Evolutionary conservation across 2,113 vertebrate genomes (phyloP).

Genomic region (Hipposideros armiger): DNA sequence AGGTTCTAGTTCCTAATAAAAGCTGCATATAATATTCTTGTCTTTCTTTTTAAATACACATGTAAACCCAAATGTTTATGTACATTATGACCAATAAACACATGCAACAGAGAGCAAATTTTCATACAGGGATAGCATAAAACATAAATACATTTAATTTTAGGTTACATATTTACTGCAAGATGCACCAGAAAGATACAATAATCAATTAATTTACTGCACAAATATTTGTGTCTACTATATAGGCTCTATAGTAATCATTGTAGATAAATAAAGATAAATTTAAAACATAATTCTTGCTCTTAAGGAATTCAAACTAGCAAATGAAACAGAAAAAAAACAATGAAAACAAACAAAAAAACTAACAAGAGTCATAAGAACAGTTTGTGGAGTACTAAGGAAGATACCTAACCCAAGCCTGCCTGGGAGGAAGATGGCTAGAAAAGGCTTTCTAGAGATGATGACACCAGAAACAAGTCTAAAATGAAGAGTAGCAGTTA

Average conservation of each 20-base stretch:
- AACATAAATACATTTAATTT: slow-evolving; percentile 48
- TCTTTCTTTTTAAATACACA: slow-evolving; percentile 72
- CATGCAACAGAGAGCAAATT: not conserved
- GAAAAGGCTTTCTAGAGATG: slow-evolving; percentile 31
- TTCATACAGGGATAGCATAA: not conserved
- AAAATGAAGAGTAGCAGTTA: not conserved
- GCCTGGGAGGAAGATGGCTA: not conserved
- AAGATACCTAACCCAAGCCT: not conserved
- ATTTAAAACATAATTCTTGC: slow-evolving; percentile 34
- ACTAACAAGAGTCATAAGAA: not conserved
- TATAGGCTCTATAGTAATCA: not conserved
- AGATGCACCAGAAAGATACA: slow-evolving; percentile 53
- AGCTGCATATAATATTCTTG: slow-evolving; percentile 23
- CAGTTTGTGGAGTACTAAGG: not conserved
- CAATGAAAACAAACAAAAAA: not conserved
- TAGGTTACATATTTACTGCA: slow-evolving; percentile 3
- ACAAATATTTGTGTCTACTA: slow-evolving; percentile 33
- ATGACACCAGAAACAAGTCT: not conserved
- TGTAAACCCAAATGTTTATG: slow-evolving; percentile 7
- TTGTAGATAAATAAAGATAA: slow-evolving; percentile 17
- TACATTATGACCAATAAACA: slow-evolving; percentile 45
- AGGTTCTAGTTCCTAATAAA: slow-evolving; percentile 72
- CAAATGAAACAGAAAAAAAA: slow-evolving; percentile 52
- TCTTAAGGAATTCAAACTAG: slow-evolving; percentile 44
- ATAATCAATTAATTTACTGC: slow-evolving; percentile 34